Evolutionary conservation across 2,888 invertebrate genomes (phyloP), one percentile per base, ranked within the genome.

Genomic region (Antheraea yamamai): DNA sequence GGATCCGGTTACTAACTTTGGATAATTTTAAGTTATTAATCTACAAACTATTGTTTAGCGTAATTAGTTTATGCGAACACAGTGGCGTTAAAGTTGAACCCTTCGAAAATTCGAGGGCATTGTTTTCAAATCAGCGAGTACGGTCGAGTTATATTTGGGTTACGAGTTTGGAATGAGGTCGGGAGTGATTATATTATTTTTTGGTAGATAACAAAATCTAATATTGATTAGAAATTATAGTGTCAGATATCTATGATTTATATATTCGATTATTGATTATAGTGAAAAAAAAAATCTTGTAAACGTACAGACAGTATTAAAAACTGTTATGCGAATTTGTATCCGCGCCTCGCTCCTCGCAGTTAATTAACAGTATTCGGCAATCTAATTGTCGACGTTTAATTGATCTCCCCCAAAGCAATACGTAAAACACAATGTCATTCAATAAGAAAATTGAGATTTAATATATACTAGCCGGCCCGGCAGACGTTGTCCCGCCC

Each of bases 21-120:
- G 71, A 72, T 61, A 75, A 75, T 75, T 75, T 61, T 64, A 74
- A 72, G 74, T 75, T 75, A 75, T 75, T 72, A 72, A 75, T 61
- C 61, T 71, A 47, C 61, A 70, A 72, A 75, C 74, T 75, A 75
- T 75, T 72, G 74, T 75, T 71, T 39, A 26, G 61, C 26, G 30
- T 47, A 72, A 72, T 75, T 75, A 61, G 74, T 75, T 75, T 61
- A 72, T 71, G 58, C 74, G 72, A 75, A 75, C 61, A 75, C 61
- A 75, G 72, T 61, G 72, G 71, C 58, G 47, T 71, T 75, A 61
- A 61, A 72, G 72, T 75, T 61, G 61, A 72, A 75, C 47, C 61
- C 74, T 71, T 47, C 47, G 61, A 58, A 26, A 26, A 72, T 39
- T 47, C 72, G 26, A 47, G 26, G 61, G 61, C 30, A 71, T 75